Evolutionary conservation across 2,797 vertebrate species (phyloP).

Genomic region (Babyrousa celebensis): DNA sequence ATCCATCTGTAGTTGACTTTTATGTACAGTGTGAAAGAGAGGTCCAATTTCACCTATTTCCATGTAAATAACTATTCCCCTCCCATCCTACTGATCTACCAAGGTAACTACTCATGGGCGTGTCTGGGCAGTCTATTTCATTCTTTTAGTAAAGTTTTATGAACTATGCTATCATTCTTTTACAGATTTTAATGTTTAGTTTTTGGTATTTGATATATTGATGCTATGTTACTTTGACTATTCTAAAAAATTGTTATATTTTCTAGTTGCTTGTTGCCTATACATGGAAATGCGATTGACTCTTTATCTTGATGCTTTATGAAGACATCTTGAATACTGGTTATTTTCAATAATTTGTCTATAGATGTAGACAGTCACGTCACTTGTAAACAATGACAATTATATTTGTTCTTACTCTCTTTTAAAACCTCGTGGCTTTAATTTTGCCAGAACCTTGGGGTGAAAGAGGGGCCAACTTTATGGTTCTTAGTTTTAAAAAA

Average conservation of each 20-base stretch:
- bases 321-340: background rate
- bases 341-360: constrained; percentile 1
- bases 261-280: background rate
- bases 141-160: background rate
- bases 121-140: background rate
- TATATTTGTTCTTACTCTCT: background rate
- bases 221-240: background rate
- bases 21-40: background rate
- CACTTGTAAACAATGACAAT: background rate
- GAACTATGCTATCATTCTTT: background rate
- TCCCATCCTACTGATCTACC: too few species aligned
- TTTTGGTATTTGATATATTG: background rate
- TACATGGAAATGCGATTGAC: background rate
- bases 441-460: background rate
- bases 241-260: background rate
- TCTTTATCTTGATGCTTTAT: background rate
- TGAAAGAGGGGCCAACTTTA: background rate
- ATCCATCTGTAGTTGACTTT: background rate
- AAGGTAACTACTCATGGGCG: accelerated
- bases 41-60: background rate
- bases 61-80: background rate
- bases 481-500: constrained; percentile 25
- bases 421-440: background rate
- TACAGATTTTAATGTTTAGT: background rate
- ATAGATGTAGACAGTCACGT: background rate